A percentile compares a stretch with the other conserved stretches of the same genome.
Conservation (phyloP, 2,113 vertebrate genomes). For the Forbesichthys agassizii region DNA sequence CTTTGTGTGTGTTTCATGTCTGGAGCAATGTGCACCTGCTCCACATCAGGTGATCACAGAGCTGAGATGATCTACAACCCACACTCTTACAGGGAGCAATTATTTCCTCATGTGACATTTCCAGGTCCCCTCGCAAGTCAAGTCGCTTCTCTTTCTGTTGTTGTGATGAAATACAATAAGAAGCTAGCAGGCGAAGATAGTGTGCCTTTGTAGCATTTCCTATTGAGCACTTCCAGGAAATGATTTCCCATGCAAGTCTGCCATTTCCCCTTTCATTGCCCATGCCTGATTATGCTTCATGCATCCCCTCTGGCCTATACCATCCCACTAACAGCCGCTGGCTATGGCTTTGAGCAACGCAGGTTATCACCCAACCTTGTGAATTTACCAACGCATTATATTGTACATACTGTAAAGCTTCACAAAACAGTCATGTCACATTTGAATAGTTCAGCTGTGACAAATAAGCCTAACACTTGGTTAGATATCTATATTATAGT, state of each 20-base stretch:
- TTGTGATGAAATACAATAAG: conserved; percentile 14
- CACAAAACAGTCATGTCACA: background rate
- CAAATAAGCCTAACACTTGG: background rate
- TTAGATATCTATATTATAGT: too few relatives aligned
- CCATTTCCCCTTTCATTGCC: conserved; percentile 18
- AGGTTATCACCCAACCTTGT: background rate
- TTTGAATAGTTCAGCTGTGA: background rate
- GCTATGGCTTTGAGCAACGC: background rate
- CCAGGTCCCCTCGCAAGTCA: background rate
- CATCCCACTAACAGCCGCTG: background rate
- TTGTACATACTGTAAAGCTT: conserved; percentile 12
- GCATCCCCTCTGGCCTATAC: background rate
- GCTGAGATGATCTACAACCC: too few relatives aligned
- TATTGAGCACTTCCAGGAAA: conserved; percentile 11
- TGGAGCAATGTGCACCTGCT: too few relatives aligned
- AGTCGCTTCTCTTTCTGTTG: conserved; percentile 3
- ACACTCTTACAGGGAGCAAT: too few relatives aligned
- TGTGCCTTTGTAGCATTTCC: conserved; percentile 11
- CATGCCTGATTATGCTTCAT: background rate
- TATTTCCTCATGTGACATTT: too few relatives aligned
- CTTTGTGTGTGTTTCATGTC: too few relatives aligned
- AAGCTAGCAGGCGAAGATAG: background rate
- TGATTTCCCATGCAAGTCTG: background rate
- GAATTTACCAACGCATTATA: conserved; percentile 10
- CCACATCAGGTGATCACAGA: too few relatives aligned